Conservation (phyloP, 2,888 invertebrate species). For the Heliconius aoede region DNA sequence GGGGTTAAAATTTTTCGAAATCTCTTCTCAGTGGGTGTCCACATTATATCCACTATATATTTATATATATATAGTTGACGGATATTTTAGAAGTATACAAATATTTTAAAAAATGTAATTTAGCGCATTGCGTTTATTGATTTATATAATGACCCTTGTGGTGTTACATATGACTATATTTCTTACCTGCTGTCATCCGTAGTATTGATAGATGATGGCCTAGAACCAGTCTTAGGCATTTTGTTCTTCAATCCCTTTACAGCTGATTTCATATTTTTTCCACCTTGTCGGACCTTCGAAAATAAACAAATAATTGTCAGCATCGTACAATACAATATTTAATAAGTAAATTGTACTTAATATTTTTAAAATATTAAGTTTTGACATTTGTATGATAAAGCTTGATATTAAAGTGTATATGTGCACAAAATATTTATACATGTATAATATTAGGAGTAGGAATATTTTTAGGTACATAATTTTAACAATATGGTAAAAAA, state of each 20-base stretch:
- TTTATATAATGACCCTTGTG: background rate
- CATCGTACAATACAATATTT: background rate
- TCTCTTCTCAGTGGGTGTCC: too few species aligned
- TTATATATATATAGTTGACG: too few species aligned
- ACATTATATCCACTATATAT: too few species aligned
- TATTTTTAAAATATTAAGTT: background rate
- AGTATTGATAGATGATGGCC: conserved; percentile 74
- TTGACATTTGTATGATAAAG: too few species aligned
- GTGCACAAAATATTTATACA: too few species aligned
- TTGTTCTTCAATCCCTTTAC: conserved; percentile 75
- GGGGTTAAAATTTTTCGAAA: too few species aligned
- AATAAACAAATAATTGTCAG: conserved; percentile 23
- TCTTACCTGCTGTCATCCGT: conserved; percentile 76
- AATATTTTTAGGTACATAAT: too few species aligned
- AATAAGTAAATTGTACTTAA: background rate
- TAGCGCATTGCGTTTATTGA: background rate
- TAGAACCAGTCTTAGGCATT: conserved; percentile 73
- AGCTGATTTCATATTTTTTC: conserved; percentile 76
- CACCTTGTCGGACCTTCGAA: conserved; percentile 74
- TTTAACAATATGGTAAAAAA: too few species aligned
- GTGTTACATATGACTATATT: too few species aligned
- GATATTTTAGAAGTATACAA: background rate
- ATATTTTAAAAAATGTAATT: background rate
- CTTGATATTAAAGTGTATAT: too few species aligned
- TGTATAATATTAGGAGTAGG: too few species aligned